Base-by-base conservation (phyloP, 2,797 vertebrate species). In the Sebastes hopkinsi region DNA sequence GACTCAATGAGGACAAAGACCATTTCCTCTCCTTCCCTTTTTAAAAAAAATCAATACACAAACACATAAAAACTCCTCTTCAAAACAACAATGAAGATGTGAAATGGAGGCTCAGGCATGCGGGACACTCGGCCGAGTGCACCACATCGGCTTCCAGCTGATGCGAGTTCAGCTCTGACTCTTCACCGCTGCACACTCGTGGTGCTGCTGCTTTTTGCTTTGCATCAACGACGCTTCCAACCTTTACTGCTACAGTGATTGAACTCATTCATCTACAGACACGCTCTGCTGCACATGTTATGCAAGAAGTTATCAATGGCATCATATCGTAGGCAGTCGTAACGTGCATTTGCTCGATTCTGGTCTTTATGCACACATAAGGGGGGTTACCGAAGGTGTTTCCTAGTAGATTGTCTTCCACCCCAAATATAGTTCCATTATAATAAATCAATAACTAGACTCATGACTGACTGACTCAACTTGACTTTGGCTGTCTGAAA, bases 1-100 rank as follows among this genome's bases (percentile, higher is more conserved):
- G 96, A 85, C 77, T 89, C 90, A 97, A 92, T 87, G 93, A 95
- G 74, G 92, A 96, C 16, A 42, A 66, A 30, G 52, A 34, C 12
- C 18, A n/a, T 25, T n/a, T 59, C 4, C 36, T 30, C 59, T 46
- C 6, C 36, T 22, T 16, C 16, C 62, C 9, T 10, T 22, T 64
- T 62, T 27, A 10, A 14, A 11, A 11, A 32, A 34, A 68, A 54
- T 3, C 7, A 67, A 52, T 27, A 65, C 70, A 77, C 67, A 79
- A 54, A 77, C 46, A 79, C 64, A 62, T 32, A 8, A 69, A 71
- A 38, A 65, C 67, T 52, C 23, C 58, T 52, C 22, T 69, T 1
- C 30, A 5, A n/a, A 23, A 30, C 46, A 25, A 9, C n/a, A 3
- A 2, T 56, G 36, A 83, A 38, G 50, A 72, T 55, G 69, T 75